Percentiles rank a stretch among this genome's conserved stretches.
Conservation (phyloP, 2,888 invertebrate species). For the Maniola hyperantus region DNA sequence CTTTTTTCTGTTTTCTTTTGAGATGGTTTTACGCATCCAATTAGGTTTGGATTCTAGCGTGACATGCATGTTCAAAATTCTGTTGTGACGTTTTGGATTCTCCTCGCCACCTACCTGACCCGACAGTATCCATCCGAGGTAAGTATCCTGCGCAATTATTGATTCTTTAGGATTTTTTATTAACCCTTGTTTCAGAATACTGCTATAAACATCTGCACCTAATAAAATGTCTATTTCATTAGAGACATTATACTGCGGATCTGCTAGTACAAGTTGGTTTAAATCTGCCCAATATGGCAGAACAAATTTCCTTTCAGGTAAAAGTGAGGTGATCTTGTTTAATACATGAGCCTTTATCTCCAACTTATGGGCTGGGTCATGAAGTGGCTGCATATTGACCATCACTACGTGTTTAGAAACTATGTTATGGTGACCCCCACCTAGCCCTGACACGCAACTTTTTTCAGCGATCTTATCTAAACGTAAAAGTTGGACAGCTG, state of each 20-base stretch:
- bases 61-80: not conserved
- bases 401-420: not conserved
- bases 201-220: slow-evolving; percentile 24
- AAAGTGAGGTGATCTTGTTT: slow-evolving; percentile 1
- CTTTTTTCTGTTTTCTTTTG: too few relatives aligned
- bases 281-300: not conserved
- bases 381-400: not conserved
- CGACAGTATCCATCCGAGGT: slow-evolving; percentile 33
- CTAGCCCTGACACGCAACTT: slow-evolving; percentile 14
- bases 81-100: not conserved
- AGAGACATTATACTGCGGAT: slow-evolving; percentile 12
- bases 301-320: slow-evolving; percentile 11
- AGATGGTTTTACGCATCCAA: too few relatives aligned
- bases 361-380: not conserved
- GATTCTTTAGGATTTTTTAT: slow-evolving; percentile 25
- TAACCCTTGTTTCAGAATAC: slow-evolving; percentile 20
- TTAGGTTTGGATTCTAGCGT: not conserved
- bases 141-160: slow-evolving; percentile 32
- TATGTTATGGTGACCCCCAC: not conserved
- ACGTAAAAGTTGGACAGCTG: slow-evolving; percentile 20
- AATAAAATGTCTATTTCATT: slow-evolving; percentile 23
- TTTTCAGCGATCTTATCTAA: slow-evolving; percentile 13
- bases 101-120: slow-evolving; percentile 11
- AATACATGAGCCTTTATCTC: slow-evolving; percentile 16
- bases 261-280: not conserved